These are phyloP conservation scores for Pyralis farinalis DNA, from an alignment of 2,888 invertebrate genomes.

Conservation along the genomic window DNA sequence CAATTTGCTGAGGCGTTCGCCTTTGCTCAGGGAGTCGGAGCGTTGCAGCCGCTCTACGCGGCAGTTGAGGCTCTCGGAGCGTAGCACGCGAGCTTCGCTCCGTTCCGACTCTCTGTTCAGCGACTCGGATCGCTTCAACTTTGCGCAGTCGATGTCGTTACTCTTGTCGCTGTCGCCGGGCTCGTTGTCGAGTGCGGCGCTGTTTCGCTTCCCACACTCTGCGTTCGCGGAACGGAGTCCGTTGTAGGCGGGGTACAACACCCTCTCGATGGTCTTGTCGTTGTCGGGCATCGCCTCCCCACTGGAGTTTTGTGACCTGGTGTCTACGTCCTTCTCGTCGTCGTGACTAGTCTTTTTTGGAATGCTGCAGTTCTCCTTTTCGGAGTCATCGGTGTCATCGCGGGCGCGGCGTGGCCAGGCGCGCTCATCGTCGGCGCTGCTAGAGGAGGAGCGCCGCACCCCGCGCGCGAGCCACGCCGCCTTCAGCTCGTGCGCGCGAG, in stretches of 20 bases:
- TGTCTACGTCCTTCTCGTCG: slow-evolving; percentile 87
- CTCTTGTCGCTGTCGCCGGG: slow-evolving; percentile 23
- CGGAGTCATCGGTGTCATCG: slow-evolving; percentile 58
- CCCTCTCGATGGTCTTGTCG: slow-evolving; percentile 44
- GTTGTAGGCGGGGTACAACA: slow-evolving; percentile 26
- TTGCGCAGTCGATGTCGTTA: slow-evolving; percentile 37
- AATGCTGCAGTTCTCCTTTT: slow-evolving; percentile 60
- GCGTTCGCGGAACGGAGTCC: slow-evolving; percentile 23
- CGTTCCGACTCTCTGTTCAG: slow-evolving; percentile 79
- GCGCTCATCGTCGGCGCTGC: slow-evolving; percentile 50
- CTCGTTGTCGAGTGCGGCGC: slow-evolving; percentile 37
- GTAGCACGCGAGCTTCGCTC: slow-evolving; percentile 75
- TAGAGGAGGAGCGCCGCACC: slow-evolving; percentile 54
- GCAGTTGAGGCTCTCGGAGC: slow-evolving; percentile 83
- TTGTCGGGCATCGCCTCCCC: slow-evolving; percentile 60
- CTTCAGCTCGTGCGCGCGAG: slow-evolving; percentile 63
- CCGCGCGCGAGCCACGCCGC: slow-evolving; percentile 71
- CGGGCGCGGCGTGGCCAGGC: slow-evolving; percentile 28
- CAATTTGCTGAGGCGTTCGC: slow-evolving; percentile 77
- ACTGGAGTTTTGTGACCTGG: slow-evolving; percentile 81
- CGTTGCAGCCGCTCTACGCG: slow-evolving; percentile 50
- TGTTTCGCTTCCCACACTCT: slow-evolving; percentile 43
- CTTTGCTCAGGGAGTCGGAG: slow-evolving; percentile 40
- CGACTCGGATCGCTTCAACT: slow-evolving; percentile 82
- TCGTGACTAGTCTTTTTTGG: slow-evolving; percentile 24